Conservation (phyloP, 2,797 vertebrate genomes). For the Ptychobarbus kaznakovi region DNA sequence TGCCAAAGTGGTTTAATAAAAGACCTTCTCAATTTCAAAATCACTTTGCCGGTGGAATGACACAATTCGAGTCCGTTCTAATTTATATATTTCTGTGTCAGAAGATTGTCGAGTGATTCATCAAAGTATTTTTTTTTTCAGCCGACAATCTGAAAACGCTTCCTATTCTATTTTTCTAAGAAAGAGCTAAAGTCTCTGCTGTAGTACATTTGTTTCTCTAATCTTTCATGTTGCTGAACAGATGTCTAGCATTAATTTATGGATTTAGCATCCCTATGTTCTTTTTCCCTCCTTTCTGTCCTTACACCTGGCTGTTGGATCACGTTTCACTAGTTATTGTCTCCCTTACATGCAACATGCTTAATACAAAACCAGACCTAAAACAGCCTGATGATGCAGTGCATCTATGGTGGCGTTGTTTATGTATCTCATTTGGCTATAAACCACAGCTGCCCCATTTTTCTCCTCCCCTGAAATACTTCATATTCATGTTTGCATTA, state of each 20-base stretch:
- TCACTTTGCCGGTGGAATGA: conserved; percentile 20
- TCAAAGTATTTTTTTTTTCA: conserved; percentile 1
- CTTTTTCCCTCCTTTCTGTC: conserved; percentile 66
- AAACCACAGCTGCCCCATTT: conserved; percentile 45
- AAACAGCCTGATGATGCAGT: conserved; percentile 56
- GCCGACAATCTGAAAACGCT: not conserved
- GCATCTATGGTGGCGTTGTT: conserved; percentile 60
- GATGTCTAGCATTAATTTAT: conserved; percentile 99
- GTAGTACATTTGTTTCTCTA: conserved; percentile 82
- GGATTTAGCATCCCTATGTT: conserved; percentile 85
- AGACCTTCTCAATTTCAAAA: conserved; percentile 49
- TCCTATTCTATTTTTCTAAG: conserved; percentile 66
- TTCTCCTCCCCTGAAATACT: conserved; percentile 65
- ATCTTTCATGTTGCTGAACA: conserved; percentile 94
- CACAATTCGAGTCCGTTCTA: conserved; percentile 17
- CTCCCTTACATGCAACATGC: conserved; percentile 86
- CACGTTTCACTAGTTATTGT: conserved; percentile 94
- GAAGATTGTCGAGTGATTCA: conserved; percentile 11
- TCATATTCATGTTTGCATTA: conserved; percentile 91
- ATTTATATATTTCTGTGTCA: conserved; percentile 23
- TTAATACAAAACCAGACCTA: conserved; percentile 67
- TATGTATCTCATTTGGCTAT: conserved; percentile 73
- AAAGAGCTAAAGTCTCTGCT: conserved; percentile 80
- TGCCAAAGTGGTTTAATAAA: conserved; percentile 53
- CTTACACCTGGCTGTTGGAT: conserved; percentile 94